Evolutionary conservation across 2,888 invertebrate genomes (phyloP).

Genomic region (Clepsis dumicolana): DNA sequence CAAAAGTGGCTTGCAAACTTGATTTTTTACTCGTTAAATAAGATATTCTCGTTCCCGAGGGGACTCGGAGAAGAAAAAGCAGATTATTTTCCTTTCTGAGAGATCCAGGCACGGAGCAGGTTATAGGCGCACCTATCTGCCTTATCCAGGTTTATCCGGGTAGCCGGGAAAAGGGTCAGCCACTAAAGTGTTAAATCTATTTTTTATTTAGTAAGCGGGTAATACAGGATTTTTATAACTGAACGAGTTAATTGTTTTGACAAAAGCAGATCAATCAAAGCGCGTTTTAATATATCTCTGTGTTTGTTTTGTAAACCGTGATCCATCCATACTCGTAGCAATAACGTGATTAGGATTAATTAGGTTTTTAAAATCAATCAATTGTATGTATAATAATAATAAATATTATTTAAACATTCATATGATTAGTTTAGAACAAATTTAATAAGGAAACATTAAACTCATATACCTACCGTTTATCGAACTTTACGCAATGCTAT

Average conservation of each 20-base stretch:
- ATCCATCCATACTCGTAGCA: too few relatives aligned
- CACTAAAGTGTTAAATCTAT: slow-evolving; percentile 32
- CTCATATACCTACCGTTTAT: too few relatives aligned
- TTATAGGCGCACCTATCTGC: slow-evolving; percentile 31
- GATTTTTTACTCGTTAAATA: slow-evolving; percentile 13
- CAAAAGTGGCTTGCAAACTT: not conserved
- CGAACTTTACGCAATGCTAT: too few relatives aligned
- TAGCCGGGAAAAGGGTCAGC: slow-evolving; percentile 34
- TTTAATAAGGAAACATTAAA: too few relatives aligned
- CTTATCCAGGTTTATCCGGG: slow-evolving; percentile 38
- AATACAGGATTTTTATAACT: not conserved
- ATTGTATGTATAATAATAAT: too few relatives aligned
- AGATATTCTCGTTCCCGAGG: slow-evolving; percentile 12
- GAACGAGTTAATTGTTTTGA: not conserved
- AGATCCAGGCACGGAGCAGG: slow-evolving; percentile 29
- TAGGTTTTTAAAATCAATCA: too few relatives aligned
- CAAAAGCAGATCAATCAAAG: not conserved
- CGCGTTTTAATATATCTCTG: not conserved
- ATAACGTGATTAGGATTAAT: too few relatives aligned
- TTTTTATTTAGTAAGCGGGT: slow-evolving; percentile 24
- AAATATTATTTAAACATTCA: too few relatives aligned
- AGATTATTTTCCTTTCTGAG: slow-evolving; percentile 39
- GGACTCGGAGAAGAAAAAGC: slow-evolving; percentile 20
- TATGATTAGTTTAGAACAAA: too few relatives aligned
- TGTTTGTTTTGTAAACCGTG: too few relatives aligned